Evolutionary conservation across 2,888 invertebrate genomes (phyloP).

Genomic region (Sphaerophoria taeniata): DNA sequence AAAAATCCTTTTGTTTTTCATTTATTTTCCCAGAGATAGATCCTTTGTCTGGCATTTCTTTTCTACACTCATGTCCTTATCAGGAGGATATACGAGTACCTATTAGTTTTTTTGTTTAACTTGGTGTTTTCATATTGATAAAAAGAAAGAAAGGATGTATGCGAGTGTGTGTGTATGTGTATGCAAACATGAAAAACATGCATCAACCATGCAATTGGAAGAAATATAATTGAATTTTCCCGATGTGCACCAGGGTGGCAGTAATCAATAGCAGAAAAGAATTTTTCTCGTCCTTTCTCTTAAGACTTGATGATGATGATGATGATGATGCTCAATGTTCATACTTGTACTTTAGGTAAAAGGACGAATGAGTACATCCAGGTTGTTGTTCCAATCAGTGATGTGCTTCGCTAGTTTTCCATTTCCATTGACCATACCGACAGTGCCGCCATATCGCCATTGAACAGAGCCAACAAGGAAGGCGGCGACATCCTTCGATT

Average conservation of each 20-base stretch:
- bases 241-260: constrained; percentile 72
- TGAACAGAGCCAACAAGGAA: not conserved
- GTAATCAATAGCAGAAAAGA: constrained; percentile 72
- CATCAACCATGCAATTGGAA: constrained; percentile 74
- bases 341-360: not conserved
- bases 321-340: not conserved
- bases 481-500: constrained; percentile 3
- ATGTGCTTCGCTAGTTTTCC: not conserved
- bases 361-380: constrained; percentile 1
- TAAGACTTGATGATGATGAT: constrained; percentile 3
- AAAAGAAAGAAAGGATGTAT: constrained; percentile 1
- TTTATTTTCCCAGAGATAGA: constrained; percentile 22
- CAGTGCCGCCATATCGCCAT: too few species aligned
- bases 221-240: constrained; percentile 73
- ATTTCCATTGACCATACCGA: constrained; percentile 5
- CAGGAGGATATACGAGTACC: constrained; percentile 22
- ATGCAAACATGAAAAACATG: constrained; percentile 73
- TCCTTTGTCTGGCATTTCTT: constrained; percentile 67
- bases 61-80: constrained; percentile 66
- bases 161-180: constrained; percentile 22
- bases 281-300: constrained; percentile 39
- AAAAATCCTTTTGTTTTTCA: constrained; percentile 61
- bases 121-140: constrained; percentile 19
- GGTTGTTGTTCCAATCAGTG: constrained; percentile 57
- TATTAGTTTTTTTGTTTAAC: constrained; percentile 8